Conservation (phyloP, 2,888 invertebrate species). For the Ommatoiulus sabulosus region DNA sequence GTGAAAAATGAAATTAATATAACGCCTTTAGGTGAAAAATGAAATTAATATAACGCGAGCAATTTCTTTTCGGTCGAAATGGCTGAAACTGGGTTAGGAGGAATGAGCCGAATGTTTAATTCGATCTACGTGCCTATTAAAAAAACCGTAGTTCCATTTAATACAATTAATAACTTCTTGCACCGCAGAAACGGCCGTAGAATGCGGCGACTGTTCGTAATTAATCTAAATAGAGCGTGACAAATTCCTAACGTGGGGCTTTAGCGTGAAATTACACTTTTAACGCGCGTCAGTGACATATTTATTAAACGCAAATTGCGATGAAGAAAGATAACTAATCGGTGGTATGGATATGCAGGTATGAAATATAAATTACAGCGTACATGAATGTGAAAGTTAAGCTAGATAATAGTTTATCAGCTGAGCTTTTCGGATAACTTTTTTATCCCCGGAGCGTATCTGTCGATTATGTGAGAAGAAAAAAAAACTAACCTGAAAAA, state of each 20-base stretch:
- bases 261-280: background rate
- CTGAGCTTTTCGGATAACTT: background rate
- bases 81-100: background rate
- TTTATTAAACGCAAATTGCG: background rate
- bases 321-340: background rate
- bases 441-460: conserved; percentile 2
- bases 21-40: background rate
- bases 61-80: background rate
- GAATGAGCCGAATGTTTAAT: background rate
- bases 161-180: too few relatives aligned
- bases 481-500: conserved; percentile 20
- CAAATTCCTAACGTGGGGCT: background rate
- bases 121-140: background rate
- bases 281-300: background rate
- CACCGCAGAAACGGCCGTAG: too few relatives aligned
- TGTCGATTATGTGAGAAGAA: background rate
- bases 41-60: too few relatives aligned
- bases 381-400: background rate
- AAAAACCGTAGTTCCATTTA: too few relatives aligned
- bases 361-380: background rate
- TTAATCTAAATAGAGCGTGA: conserved; percentile 21
- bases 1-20: too few relatives aligned
- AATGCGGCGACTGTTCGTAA: background rate
- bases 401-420: background rate
- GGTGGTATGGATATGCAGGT: background rate